Evolutionary conservation across 2,888 invertebrate genomes (phyloP).

Genomic region (Dichetophora obliterata): DNA sequence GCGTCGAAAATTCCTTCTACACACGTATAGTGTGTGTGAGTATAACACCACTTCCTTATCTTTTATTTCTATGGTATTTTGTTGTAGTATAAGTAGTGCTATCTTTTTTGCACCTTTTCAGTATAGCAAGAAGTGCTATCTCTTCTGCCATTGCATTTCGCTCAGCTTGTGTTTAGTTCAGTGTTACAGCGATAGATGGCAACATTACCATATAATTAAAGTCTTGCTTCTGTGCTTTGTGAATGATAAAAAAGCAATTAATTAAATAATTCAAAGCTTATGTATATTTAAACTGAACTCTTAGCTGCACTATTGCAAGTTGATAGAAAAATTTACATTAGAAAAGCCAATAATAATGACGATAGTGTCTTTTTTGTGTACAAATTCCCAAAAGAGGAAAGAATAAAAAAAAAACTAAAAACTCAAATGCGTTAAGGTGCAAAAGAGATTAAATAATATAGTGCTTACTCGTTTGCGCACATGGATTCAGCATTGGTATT

Average conservation of each 20-base stretch:
- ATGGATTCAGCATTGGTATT: conserved; percentile 9
- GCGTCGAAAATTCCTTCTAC: too few relatives aligned
- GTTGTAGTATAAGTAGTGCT: too few relatives aligned
- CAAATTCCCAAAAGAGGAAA: conserved; percentile 29
- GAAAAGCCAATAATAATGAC: too few relatives aligned
- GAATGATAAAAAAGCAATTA: not conserved
- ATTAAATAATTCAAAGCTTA: not conserved
- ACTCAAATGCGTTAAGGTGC: not conserved
- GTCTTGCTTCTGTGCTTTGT: not conserved
- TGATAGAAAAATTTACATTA: not conserved
- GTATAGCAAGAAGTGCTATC: too few relatives aligned
- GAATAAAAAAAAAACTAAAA: not conserved
- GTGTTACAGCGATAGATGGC: not conserved
- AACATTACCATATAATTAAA: not conserved
- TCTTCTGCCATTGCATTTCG: not conserved
- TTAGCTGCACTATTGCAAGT: not conserved
- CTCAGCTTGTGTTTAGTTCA: conserved; percentile 29
- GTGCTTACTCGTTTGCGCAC: not conserved
- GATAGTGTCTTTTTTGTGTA: not conserved
- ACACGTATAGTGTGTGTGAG: too few relatives aligned
- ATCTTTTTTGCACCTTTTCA: not conserved
- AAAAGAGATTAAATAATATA: not conserved
- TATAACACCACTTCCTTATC: too few relatives aligned
- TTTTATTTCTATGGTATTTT: too few relatives aligned
- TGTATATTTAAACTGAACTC: not conserved